Conservation (phyloP, 2,113 vertebrate species). For the Microcebus lehilahytsara region DNA sequence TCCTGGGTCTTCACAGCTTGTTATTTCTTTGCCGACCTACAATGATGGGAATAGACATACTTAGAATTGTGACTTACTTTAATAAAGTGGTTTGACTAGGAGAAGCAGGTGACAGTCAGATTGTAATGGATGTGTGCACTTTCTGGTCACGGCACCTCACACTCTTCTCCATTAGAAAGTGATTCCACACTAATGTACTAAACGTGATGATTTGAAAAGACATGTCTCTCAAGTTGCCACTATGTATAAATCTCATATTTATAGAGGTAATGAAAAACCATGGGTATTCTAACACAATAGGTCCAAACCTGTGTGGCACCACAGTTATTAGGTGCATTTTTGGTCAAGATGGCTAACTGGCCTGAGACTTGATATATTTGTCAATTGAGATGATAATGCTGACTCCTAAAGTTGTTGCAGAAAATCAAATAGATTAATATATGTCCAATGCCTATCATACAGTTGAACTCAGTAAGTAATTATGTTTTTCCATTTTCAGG, state of each 20-base stretch:
- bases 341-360: neutral
- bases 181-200: slow-evolving; percentile 27
- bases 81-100: neutral
- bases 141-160: neutral
- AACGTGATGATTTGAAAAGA: slow-evolving; percentile 50
- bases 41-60: neutral
- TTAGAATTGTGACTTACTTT: slow-evolving; percentile 14
- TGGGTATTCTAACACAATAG: neutral
- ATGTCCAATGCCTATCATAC: neutral
- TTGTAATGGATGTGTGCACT: neutral
- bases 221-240: slow-evolving; percentile 57
- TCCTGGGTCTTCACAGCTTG: neutral
- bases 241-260: slow-evolving; percentile 47
- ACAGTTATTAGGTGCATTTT: neutral
- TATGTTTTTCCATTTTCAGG: neutral
- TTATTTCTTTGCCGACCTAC: neutral
- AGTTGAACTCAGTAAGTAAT: neutral
- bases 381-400: neutral
- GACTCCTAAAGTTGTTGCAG: neutral
- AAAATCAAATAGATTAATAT: neutral
- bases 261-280: neutral
- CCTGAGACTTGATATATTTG: neutral
- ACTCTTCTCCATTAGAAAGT: neutral
- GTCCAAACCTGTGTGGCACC: neutral
- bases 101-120: slow-evolving; percentile 7